Evolutionary conservation across 2,797 vertebrate genomes (phyloP), one percentile per base, ranked within the genome.

Genomic region (Erpetoichthys calabaricus): DNA sequence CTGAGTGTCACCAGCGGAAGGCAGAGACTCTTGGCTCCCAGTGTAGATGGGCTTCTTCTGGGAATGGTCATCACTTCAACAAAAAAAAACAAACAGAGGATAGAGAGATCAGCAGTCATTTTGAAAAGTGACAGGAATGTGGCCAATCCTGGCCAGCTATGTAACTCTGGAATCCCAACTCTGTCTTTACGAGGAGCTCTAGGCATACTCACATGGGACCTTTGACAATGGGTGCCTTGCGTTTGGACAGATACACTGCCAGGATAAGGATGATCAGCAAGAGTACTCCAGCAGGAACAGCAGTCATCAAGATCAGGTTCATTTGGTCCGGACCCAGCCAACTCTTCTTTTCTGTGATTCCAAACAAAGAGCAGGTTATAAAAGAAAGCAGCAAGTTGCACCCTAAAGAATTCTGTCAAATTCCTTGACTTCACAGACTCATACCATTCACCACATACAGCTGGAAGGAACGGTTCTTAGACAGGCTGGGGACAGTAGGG

Each of bases 11-110:
- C 68, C 53, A n/a, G 64, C 70, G 58, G 80, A 83, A 51, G 69
- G 59, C 51, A 88, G 68, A 42, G 84, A 85, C 67, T 87, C 85
- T 45, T 63, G 64, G 49, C 87, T 89, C 65, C 56, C 63, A 70
- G 65, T 86, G 79, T 88, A 91, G 76, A 90, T 88, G 9, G 87
- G 87, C 63, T 83, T 86, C 61, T 81, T 87, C 80, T 86, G 83
- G 57, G 80, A 87, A 5, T 56, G 75, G 65, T 89, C 86, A 68
- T 88, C 83, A 59, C 88, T 91, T 72, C 4, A 47, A 42, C 54
- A 53, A 3, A 8, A 52, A 42, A 45, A 10, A 6, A n/a, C 7
- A 25, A 10, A 10, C 9, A 9, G 56, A 45, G 57, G 10, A 51
- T 42, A 72, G 43, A 62, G 63, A 72, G 64, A 46, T 6, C 6